A percentile compares a stretch with the other conserved stretches of the same genome.
These are phyloP conservation scores for Plodia interpunctella DNA, from an alignment of 1,140 invertebrate genomes.

Conservation along the genomic window DNA sequence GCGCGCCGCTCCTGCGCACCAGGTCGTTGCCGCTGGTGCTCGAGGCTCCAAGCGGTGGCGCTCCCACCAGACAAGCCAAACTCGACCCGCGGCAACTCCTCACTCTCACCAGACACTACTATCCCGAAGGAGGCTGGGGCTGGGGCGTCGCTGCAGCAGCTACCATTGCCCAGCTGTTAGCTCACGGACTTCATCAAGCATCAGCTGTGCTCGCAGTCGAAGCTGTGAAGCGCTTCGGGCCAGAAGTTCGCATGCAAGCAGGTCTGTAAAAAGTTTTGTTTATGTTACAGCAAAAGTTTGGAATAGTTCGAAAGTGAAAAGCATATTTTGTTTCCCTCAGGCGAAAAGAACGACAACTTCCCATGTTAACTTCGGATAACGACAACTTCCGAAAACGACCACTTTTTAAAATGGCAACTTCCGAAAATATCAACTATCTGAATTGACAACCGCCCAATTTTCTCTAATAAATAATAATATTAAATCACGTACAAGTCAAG, in stretches of 20 bases:
- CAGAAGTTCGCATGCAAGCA: slow-evolving; percentile 69
- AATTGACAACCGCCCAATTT: no score
- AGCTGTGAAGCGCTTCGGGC: slow-evolving; percentile 70
- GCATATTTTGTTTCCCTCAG: no score
- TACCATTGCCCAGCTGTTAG: slow-evolving; percentile 81
- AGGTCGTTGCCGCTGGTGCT: slow-evolving; percentile 64
- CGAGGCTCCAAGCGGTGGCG: slow-evolving; percentile 51
- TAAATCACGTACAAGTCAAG: neutral
- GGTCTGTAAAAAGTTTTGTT: slow-evolving; percentile 50
- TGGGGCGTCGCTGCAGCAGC: slow-evolving; percentile 85
- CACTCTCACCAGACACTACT: slow-evolving; percentile 81
- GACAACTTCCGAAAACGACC: no score
- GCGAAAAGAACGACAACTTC: no score
- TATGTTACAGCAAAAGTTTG: no score
- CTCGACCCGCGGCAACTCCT: slow-evolving; percentile 70
- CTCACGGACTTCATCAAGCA: slow-evolving; percentile 81
- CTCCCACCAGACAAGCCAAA: slow-evolving; percentile 55
- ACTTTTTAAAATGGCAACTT: no score
- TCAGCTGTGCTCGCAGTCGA: slow-evolving; percentile 75
- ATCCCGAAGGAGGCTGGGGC: slow-evolving; percentile 89
- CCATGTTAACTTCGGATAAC: no score
- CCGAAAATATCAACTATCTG: no score
- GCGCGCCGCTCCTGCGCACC: slow-evolving; percentile 71
- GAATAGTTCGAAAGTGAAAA: no score
- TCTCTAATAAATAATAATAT: neutral